These are phyloP conservation scores for Mareca strepera DNA, from an alignment of 2,797 vertebrate species.

Conservation along the genomic window DNA sequence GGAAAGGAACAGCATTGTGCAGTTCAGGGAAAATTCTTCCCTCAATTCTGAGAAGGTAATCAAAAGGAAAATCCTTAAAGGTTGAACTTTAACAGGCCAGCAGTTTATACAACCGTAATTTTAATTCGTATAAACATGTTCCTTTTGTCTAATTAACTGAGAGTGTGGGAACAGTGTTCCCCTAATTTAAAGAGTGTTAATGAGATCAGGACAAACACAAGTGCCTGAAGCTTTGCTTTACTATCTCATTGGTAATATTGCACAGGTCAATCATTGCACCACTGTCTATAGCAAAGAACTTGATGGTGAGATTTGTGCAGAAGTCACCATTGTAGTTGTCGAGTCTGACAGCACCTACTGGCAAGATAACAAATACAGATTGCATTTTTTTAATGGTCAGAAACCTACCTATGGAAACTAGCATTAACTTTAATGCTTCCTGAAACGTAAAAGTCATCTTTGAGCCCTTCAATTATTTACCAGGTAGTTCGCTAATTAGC, in stretches of 20 bases:
- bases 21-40: conserved; percentile 4
- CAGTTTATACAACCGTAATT: neutral
- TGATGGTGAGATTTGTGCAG: neutral
- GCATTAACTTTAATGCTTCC: neutral
- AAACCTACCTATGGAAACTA: neutral
- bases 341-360: neutral
- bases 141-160: neutral
- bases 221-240: too few relatives aligned
- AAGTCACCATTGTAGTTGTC: neutral
- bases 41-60: conserved; percentile 42
- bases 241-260: neutral
- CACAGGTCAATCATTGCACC: neutral
- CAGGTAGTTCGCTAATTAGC: neutral
- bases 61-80: neutral
- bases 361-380: neutral
- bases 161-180: neutral
- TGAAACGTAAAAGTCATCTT: neutral
- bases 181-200: neutral
- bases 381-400: neutral
- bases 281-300: neutral
- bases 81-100: conserved; percentile 9
- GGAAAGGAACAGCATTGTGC: neutral
- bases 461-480: neutral
- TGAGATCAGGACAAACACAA: conserved; percentile 13
- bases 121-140: neutral